phyloP scores from a whole-genome alignment of 2,797 vertebrate species.

The Meda fulgida region DNA sequence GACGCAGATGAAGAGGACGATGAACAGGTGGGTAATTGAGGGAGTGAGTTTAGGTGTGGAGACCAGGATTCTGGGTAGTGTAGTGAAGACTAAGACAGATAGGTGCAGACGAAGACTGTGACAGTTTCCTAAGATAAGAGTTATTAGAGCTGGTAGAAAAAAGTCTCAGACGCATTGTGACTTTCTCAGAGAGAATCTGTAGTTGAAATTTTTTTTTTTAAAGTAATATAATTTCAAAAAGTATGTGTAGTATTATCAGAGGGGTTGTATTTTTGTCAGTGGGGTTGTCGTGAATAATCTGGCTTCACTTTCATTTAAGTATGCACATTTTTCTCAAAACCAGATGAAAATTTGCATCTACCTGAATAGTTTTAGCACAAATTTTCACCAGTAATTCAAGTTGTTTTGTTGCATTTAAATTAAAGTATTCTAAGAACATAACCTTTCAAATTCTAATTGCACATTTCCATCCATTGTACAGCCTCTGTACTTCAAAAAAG shows the following conservation, averaged over 20 bases:
- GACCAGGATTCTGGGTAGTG: too few species aligned
- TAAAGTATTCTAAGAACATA: background rate
- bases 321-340: background rate
- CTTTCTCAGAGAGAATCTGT: background rate
- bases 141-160: background rate
- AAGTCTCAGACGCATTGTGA: background rate
- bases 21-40: too few species aligned
- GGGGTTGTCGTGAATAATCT: background rate
- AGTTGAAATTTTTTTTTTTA: background rate
- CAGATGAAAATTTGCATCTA: slow-evolving; percentile 6
- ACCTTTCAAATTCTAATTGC: background rate
- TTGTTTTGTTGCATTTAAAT: background rate
- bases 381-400: slow-evolving; percentile 17
- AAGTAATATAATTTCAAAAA: background rate
- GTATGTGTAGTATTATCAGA: background rate
- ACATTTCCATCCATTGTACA: slow-evolving; percentile 7
- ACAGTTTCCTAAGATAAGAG: slow-evolving; percentile 2
- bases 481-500: background rate
- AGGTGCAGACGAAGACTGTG: too few species aligned
- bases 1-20: too few species aligned
- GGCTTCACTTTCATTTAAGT: background rate
- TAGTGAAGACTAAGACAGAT: too few species aligned
- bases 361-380: background rate
- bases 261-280: background rate
- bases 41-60: too few species aligned